Base-by-base conservation (phyloP, 2,113 vertebrate genomes). In the Cathartes aura region DNA sequence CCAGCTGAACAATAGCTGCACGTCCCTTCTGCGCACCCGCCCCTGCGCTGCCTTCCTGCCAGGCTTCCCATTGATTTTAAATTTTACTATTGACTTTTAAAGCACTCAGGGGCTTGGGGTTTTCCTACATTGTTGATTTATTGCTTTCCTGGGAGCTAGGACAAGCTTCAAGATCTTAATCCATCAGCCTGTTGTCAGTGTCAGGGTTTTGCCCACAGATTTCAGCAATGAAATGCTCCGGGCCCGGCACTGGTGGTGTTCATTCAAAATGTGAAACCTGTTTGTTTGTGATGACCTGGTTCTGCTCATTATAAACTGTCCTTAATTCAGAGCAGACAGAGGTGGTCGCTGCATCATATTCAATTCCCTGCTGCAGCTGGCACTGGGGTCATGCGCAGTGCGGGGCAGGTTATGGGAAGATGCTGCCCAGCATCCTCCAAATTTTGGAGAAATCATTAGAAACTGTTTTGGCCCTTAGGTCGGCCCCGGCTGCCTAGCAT, bases 31-130 rank as follows among this genome's bases (percentile, higher is more conserved):
- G 83, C 67, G 4, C 9, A 7, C 87, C 73, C 17, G 27, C 85
- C 95, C 83, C 3, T 3, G 48, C 0, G 6, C 97, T 29, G 58
- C 96, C 91, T 96, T 85, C 64, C 97, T 96, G 97, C 97, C 96
- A 93, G 72, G 82, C 92, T 96, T 85, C 45, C 38, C 89, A 97
- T 97, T 71, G 98, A 98, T 98, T 98, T 97, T 81, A 92, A 89
- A 97, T 98, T 98, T 97, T 92, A 76, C 96, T 81, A 62, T 95
- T 84, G 96, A 84, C 95, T 97, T 94, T 95, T 86, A 96, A 92
- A 89, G 96, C 88, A 58, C 95, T 94, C 32, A 19, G 42, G 93
- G 94, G 62, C 85, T 92, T 11, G 18, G 89, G 66, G 60, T 72
- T 95, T 97, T 93, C 93, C 96, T 90, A 5, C 52, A 38, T 5